Evolutionary conservation across 92 coral and sea anemone species (phyloP).

Genomic region (Siderastrea radians): DNA sequence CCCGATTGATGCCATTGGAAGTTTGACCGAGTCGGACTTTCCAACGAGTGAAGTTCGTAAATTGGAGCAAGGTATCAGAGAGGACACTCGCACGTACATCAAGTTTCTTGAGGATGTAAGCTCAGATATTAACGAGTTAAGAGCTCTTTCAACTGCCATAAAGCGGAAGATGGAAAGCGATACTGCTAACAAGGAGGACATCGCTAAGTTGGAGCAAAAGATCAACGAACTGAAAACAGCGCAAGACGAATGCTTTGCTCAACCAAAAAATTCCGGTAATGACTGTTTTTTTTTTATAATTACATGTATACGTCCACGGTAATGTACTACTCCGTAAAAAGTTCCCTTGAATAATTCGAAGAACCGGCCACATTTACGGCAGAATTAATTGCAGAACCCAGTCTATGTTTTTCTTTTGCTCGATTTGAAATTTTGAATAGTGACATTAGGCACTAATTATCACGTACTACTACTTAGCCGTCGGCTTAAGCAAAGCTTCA

Average conservation of each 20-base stretch:
- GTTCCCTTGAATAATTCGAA: no score
- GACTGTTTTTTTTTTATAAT: no score
- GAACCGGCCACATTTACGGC: no score
- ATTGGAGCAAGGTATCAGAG: slow-evolving; percentile 2
- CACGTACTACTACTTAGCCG: no score
- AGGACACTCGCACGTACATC: background rate
- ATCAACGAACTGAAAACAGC: background rate
- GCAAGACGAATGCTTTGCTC: background rate
- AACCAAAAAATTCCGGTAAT: background rate
- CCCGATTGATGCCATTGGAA: slow-evolving; percentile 29
- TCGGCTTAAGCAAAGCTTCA: no score
- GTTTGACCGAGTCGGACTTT: slow-evolving; percentile 57
- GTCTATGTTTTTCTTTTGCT: no score
- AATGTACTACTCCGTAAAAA: no score
- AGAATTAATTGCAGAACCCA: no score
- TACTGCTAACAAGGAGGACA: slow-evolving; percentile 4
- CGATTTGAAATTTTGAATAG: no score
- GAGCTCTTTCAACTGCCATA: background rate
- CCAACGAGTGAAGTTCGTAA: slow-evolving; percentile 38
- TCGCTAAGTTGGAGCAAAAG: slow-evolving; percentile 3
- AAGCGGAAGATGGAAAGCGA: background rate
- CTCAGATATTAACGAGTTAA: background rate
- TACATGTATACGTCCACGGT: no score
- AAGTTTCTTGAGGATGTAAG: slow-evolving; percentile 15
- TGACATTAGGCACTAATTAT: no score